Percentiles rank a stretch among this genome's conserved stretches.
These are phyloP conservation scores for Drosophila pectinifera DNA, from an alignment of 1,140 invertebrate genomes.

Conservation along the genomic window DNA sequence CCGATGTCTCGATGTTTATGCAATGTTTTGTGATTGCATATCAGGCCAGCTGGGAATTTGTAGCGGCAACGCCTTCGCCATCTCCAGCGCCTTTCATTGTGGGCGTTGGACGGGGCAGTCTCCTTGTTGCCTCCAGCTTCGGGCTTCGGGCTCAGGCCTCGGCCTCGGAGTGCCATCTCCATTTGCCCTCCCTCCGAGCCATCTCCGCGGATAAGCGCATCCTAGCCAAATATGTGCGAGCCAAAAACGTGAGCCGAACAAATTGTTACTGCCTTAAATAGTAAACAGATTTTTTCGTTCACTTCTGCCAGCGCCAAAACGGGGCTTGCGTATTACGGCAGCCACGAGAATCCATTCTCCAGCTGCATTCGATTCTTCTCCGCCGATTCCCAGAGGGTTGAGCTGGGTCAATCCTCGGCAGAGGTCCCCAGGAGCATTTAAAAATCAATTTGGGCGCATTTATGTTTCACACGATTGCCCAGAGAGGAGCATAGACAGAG, in stretches of 20 bases:
- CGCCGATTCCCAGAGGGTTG: slow-evolving; percentile 58
- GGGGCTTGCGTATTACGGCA: slow-evolving; percentile 57
- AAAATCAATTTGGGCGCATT: slow-evolving; percentile 68
- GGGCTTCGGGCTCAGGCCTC: background rate
- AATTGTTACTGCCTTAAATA: slow-evolving; percentile 73
- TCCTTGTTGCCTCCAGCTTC: background rate
- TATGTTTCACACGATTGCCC: slow-evolving; percentile 68
- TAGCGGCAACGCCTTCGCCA: slow-evolving; percentile 55
- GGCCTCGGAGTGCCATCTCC: slow-evolving; percentile 4
- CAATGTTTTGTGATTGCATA: slow-evolving; percentile 76
- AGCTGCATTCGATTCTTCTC: slow-evolving; percentile 35
- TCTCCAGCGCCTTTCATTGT: slow-evolving; percentile 52
- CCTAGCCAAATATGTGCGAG: slow-evolving; percentile 58
- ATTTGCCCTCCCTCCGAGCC: background rate
- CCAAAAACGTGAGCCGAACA: slow-evolving; percentile 66
- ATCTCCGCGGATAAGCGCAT: slow-evolving; percentile 28
- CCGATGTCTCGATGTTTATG: slow-evolving; percentile 67
- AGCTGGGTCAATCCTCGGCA: slow-evolving; percentile 51
- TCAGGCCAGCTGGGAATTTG: slow-evolving; percentile 73
- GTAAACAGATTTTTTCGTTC: slow-evolving; percentile 52
- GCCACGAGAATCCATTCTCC: slow-evolving; percentile 14
- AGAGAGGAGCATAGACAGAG: slow-evolving; percentile 12
- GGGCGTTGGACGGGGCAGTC: slow-evolving; percentile 40
- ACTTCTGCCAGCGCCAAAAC: slow-evolving; percentile 32
- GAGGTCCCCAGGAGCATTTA: slow-evolving; percentile 57